Evolutionary conservation across 2,113 vertebrate genomes (phyloP).

Genomic region (Spea multiplicata): DNA sequence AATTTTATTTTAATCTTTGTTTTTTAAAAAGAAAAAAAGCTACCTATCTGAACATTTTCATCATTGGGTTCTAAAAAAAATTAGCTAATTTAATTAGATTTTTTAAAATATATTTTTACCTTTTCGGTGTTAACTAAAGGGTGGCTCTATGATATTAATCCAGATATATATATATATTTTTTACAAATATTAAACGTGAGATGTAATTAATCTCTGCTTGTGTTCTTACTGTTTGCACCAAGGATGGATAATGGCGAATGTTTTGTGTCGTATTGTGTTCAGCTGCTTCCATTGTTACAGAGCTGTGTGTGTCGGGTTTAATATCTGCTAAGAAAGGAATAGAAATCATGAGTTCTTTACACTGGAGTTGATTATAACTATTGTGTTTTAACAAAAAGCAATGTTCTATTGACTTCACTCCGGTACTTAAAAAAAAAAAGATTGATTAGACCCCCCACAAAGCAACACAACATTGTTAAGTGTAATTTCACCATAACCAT

Average conservation of each 20-base stretch:
- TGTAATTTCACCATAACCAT: slow-evolving; percentile 12
- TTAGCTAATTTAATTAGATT: not conserved
- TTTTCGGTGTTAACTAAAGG: not conserved
- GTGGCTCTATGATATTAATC: not conserved
- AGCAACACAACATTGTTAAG: slow-evolving; percentile 9
- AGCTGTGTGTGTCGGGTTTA: not conserved
- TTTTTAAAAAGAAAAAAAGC: too few species aligned
- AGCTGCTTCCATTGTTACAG: slow-evolving; percentile 4
- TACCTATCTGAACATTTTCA: too few species aligned
- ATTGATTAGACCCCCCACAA: slow-evolving; percentile 22
- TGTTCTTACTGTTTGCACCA: not conserved
- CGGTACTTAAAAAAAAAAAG: slow-evolving; percentile 4
- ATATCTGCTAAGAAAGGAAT: not conserved
- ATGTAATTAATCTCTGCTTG: not conserved
- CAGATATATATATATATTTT: too few species aligned
- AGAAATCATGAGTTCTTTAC: slow-evolving; percentile 5
- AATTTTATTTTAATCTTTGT: too few species aligned
- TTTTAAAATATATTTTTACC: not conserved
- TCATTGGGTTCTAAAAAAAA: too few species aligned
- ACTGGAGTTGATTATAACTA: slow-evolving; percentile 40
- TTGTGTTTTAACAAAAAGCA: slow-evolving; percentile 36
- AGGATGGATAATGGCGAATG: slow-evolving; percentile 21
- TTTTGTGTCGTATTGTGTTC: slow-evolving; percentile 17
- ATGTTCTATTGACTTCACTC: slow-evolving; percentile 38
- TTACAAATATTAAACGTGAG: not conserved